Percentiles rank a stretch among this genome's conserved stretches.
phyloP scores from a whole-genome alignment of 2,113 vertebrate genomes.

The Lophura nycthemera region DNA sequence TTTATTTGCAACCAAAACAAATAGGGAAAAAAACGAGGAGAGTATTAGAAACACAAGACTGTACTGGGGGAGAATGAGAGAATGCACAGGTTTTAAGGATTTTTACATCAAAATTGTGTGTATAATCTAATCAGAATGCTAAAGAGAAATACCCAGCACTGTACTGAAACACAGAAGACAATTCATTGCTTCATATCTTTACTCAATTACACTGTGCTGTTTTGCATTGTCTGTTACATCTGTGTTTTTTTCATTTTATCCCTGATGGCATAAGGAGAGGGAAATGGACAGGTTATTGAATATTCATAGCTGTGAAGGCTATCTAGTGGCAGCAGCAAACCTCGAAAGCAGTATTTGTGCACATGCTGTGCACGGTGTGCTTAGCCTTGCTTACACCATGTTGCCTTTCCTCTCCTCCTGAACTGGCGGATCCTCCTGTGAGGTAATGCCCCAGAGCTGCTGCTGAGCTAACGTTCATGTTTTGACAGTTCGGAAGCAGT shows the following conservation, averaged over 20 bases:
- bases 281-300: slow-evolving; percentile 30
- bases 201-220: slow-evolving; percentile 28
- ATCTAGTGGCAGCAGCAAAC: background rate
- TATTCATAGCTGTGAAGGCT: slow-evolving; percentile 32
- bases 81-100: slow-evolving; percentile 4
- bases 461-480: background rate
- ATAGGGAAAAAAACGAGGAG: background rate
- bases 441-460: slow-evolving; percentile 19
- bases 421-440: slow-evolving; percentile 10
- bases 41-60: slow-evolving; percentile 1
- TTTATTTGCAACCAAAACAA: slow-evolving; percentile 14
- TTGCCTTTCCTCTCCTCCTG: background rate
- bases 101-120: slow-evolving; percentile 45
- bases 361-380: background rate
- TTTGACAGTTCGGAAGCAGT: background rate
- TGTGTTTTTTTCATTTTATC: slow-evolving; percentile 47
- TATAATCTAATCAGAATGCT: slow-evolving; percentile 31
- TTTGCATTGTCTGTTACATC: slow-evolving; percentile 25
- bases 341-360: slow-evolving; percentile 11
- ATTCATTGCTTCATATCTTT: slow-evolving; percentile 35
- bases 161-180: background rate
- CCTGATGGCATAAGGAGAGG: background rate
- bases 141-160: slow-evolving; percentile 9
- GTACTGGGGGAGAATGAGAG: background rate
- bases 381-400: background rate